Evolutionary conservation across 2,797 vertebrate genomes (phyloP).

Genomic region (Psittacula derbiana): DNA sequence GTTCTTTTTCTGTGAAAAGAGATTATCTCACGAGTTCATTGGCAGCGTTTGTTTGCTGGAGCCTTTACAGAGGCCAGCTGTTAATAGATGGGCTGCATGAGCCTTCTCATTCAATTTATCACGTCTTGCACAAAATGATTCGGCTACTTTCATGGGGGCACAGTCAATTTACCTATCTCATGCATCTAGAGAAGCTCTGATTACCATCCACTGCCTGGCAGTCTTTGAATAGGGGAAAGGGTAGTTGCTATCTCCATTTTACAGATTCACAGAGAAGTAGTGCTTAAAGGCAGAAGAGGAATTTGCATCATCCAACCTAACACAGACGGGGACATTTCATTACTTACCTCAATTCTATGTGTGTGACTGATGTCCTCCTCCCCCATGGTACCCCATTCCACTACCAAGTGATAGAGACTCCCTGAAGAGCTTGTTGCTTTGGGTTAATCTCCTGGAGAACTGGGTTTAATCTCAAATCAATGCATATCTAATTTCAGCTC

Average conservation of each 20-base stretch:
- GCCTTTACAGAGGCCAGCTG: slow-evolving; percentile 48
- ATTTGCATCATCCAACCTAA: neutral
- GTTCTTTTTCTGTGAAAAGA: slow-evolving; percentile 22
- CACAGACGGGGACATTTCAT: neutral
- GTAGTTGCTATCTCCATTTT: neutral
- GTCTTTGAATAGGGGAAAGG: neutral
- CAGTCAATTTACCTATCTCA: neutral
- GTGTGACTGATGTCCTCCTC: neutral
- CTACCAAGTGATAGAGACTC: neutral
- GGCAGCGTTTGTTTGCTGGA: slow-evolving; percentile 16
- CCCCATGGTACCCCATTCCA: neutral
- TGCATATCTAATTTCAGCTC: neutral
- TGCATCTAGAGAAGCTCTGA: neutral
- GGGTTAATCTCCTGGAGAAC: neutral
- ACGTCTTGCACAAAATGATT: slow-evolving; percentile 18
- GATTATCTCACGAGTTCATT: neutral
- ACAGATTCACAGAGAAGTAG: neutral
- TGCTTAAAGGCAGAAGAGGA: neutral
- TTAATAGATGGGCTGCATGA: slow-evolving; percentile 33
- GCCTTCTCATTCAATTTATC: slow-evolving; percentile 38
- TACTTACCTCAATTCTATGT: accelerated
- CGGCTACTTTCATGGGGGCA: neutral
- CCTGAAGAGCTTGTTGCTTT: neutral
- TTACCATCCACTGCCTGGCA: neutral
- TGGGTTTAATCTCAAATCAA: neutral